Evolutionary conservation across 2,797 vertebrate species (phyloP).

Genomic region (Holocentrus rufus): DNA sequence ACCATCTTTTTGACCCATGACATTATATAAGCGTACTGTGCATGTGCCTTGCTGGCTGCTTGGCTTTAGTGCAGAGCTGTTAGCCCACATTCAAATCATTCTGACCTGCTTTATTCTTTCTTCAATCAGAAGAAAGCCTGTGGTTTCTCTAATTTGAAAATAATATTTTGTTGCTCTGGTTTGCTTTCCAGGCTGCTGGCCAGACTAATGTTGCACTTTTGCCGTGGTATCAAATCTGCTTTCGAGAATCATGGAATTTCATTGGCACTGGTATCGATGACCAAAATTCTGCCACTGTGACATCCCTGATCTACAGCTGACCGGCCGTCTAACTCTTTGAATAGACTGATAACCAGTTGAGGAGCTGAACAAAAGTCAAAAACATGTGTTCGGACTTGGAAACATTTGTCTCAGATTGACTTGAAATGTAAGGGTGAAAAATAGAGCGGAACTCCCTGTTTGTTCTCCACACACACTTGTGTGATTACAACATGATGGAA

Average conservation of each 20-base stretch:
- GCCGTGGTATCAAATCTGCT: too few relatives aligned
- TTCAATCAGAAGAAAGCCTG: not conserved
- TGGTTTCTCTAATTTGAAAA: too few relatives aligned
- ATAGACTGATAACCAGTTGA: conserved; percentile 10
- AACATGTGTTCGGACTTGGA: not conserved
- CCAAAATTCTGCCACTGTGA: too few relatives aligned
- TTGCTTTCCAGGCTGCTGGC: too few relatives aligned
- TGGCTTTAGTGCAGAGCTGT: not conserved
- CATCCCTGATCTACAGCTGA: conserved; percentile 9
- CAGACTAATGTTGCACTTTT: too few relatives aligned
- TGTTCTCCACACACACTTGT: conserved; percentile 23
- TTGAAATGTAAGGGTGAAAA: conserved; percentile 11
- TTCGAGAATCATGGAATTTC: too few relatives aligned
- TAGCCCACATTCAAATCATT: not conserved
- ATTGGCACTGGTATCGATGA: too few relatives aligned
- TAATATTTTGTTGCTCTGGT: too few relatives aligned
- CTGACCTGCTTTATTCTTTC: not conserved
- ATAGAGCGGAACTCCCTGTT: not conserved
- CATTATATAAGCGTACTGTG: not conserved
- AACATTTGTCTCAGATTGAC: not conserved
- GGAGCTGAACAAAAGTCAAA: not conserved
- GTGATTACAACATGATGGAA: conserved; percentile 26
- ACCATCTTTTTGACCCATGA: conserved; percentile 6
- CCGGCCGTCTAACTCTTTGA: conserved; percentile 2
- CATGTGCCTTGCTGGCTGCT: not conserved